These are phyloP conservation scores for Dendroctonus ponderosae DNA, from an alignment of 1,140 invertebrate species.

Conservation along the genomic window DNA sequence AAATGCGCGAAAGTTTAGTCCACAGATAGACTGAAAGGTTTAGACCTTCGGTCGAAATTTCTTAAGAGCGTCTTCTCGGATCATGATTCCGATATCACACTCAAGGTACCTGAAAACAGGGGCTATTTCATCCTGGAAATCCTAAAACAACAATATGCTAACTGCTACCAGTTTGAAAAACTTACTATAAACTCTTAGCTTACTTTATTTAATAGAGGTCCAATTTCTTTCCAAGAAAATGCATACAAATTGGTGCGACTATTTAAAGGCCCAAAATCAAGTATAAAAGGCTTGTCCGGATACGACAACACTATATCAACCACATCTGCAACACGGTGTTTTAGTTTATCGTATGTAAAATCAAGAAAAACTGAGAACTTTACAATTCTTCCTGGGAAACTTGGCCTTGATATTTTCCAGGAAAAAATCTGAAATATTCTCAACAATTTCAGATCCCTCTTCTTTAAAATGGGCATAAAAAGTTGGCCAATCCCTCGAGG, in stretches of 20 bases:
- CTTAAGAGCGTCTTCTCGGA: slow-evolving; percentile 27
- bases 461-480: slow-evolving; percentile 47
- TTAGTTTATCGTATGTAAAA: slow-evolving; percentile 12
- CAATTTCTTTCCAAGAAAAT: slow-evolving; percentile 47
- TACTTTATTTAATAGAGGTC: slow-evolving; percentile 43
- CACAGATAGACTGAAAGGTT: no score
- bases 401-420: slow-evolving; percentile 39
- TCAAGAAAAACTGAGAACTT: slow-evolving; percentile 4
- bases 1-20: not conserved
- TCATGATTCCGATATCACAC: slow-evolving; percentile 46
- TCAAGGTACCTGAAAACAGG: slow-evolving; percentile 49
- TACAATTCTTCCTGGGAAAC: slow-evolving; percentile 44
- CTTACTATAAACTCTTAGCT: not conserved
- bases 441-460: slow-evolving; percentile 45
- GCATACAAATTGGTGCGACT: slow-evolving; percentile 47
- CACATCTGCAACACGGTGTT: slow-evolving; percentile 38
- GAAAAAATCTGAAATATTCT: slow-evolving; percentile 41
- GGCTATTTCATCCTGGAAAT: slow-evolving; percentile 39
- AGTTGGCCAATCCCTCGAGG: slow-evolving; percentile 48
- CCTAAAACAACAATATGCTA: slow-evolving; percentile 32
- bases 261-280: slow-evolving; percentile 47
- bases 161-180: slow-evolving; percentile 9
- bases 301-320: slow-evolving; percentile 45
- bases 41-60: slow-evolving; percentile 19
- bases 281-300: slow-evolving; percentile 40